These are phyloP conservation scores for Catostylus mosaicus DNA, from an alignment of 30 jellyfish, hydroid and myxozoan species.

Conservation along the genomic window DNA sequence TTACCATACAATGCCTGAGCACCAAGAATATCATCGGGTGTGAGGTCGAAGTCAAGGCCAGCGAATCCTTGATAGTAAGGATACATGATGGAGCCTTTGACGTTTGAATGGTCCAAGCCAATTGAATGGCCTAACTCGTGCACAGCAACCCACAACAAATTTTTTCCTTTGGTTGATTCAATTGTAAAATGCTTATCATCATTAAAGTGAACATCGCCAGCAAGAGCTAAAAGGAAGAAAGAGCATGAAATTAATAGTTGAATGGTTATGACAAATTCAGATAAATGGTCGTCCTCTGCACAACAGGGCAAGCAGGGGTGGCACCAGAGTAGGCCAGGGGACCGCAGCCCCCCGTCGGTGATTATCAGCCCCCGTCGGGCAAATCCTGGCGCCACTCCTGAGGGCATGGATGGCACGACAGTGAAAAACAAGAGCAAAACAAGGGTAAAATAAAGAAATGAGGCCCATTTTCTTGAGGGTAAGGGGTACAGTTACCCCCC, in stretches of 20 bases:
- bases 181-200: slow-evolving; percentile 80
- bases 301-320: too few relatives aligned
- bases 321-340: too few relatives aligned
- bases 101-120: slow-evolving; percentile 91
- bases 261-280: too few relatives aligned
- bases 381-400: too few relatives aligned
- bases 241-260: not conserved
- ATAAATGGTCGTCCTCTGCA: too few relatives aligned
- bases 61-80: slow-evolving; percentile 73
- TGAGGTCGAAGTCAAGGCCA: slow-evolving; percentile 67
- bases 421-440: too few relatives aligned
- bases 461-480: too few relatives aligned
- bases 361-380: too few relatives aligned
- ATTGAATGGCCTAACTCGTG: slow-evolving; percentile 93
- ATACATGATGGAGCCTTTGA: slow-evolving; percentile 78
- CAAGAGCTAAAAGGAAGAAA: slow-evolving; percentile 38
- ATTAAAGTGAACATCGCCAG: slow-evolving; percentile 97
- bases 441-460: too few relatives aligned
- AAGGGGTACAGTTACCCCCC: too few relatives aligned
- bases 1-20: slow-evolving; percentile 89
- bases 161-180: slow-evolving; percentile 58
- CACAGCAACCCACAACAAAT: slow-evolving; percentile 84
- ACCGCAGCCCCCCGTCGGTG: too few relatives aligned
- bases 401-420: too few relatives aligned
- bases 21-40: slow-evolving; percentile 85